A percentile compares a stretch with the other conserved stretches of the same genome.
phyloP scores from a whole-genome alignment of 2,113 vertebrate genomes.

The Gallinago media region DNA sequence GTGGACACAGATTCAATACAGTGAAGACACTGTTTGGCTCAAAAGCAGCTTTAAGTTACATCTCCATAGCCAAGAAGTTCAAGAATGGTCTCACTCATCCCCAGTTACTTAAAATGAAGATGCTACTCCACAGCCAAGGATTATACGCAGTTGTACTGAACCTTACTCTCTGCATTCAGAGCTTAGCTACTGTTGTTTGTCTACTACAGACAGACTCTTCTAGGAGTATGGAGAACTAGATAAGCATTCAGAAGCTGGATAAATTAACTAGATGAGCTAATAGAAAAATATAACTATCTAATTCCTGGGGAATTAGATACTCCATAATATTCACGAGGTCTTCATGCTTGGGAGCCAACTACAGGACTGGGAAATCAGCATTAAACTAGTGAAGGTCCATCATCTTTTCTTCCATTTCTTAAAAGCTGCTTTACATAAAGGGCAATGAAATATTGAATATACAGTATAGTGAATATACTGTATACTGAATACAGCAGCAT shows the following conservation, averaged over 20 bases:
- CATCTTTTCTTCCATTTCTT: not conserved
- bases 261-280: not conserved
- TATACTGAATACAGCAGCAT: not conserved
- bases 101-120: not conserved
- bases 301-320: not conserved
- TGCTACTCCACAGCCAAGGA: not conserved
- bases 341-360: not conserved
- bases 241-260: not conserved
- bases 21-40: not conserved
- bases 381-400: not conserved
- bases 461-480: too few species aligned
- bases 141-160: not conserved
- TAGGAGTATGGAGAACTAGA: not conserved
- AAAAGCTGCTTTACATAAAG: not conserved
- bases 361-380: not conserved
- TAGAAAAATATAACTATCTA: not conserved
- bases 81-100: not conserved
- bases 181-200: not conserved
- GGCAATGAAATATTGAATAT: not conserved
- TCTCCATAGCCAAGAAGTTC: not conserved
- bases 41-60: not conserved
- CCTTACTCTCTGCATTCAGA: not conserved
- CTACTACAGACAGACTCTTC: not conserved
- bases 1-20: not conserved
- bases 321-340: not conserved